A percentile compares a stretch with the other conserved stretches of the same genome.
Conservation (phyloP, 2,797 vertebrate species). For the Notolepis coatsorum region DNA sequence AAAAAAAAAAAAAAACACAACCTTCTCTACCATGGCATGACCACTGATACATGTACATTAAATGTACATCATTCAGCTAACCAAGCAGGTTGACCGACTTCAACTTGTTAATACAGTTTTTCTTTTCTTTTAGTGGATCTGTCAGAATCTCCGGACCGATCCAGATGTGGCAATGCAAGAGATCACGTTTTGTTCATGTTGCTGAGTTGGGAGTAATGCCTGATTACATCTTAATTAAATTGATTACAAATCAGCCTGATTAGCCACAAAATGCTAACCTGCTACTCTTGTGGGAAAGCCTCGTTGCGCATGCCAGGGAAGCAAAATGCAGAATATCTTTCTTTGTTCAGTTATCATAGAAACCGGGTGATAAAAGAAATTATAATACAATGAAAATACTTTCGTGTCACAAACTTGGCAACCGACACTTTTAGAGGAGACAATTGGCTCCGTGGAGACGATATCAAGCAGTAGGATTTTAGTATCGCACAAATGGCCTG, state of each 20-base stretch:
- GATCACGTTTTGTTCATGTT: constrained; percentile 12
- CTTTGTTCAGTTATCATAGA: no score
- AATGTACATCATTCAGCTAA: not conserved
- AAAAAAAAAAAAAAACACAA: not conserved
- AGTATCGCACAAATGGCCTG: no score
- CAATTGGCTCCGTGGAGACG: no score
- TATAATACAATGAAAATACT: no score
- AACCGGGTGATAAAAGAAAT: no score
- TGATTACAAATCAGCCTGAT: not conserved
- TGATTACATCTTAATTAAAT: not conserved
- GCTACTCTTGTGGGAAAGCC: no score
- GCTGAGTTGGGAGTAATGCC: not conserved
- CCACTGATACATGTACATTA: not conserved
- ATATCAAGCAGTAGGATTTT: no score
- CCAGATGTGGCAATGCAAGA: constrained; percentile 5
- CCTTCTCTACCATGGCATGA: no score
- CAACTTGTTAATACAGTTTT: constrained; percentile 1
- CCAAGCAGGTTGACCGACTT: not conserved
- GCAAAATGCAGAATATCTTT: no score
- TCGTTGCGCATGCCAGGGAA: no score
- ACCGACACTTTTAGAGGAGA: not conserved
- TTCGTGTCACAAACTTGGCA: not conserved
- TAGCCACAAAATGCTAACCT: no score
- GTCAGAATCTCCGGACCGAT: constrained; percentile 1
- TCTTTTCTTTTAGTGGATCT: not conserved